Percentiles rank a stretch among this genome's conserved stretches.
phyloP scores from a whole-genome alignment of 2,888 invertebrate genomes.

The Drosophila mimica region DNA sequence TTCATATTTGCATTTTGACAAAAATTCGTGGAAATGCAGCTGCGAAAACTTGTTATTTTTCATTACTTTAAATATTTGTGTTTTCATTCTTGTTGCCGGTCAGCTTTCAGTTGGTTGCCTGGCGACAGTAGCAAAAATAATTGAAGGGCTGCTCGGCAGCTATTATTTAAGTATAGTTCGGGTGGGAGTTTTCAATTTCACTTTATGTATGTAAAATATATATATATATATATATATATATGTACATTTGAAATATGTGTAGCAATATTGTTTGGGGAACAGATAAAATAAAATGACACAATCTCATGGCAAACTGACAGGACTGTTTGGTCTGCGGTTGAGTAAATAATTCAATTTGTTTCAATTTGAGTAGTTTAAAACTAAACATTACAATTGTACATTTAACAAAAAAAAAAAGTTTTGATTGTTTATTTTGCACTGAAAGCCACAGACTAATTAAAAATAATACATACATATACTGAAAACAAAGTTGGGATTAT shows the following conservation, averaged over 20 bases:
- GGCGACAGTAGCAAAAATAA: constrained; percentile 4
- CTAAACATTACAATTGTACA: neutral
- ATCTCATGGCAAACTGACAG: constrained; percentile 31
- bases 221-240: constrained; percentile 13
- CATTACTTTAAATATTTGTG: constrained; percentile 35
- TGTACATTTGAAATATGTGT: constrained; percentile 9
- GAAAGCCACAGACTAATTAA: neutral
- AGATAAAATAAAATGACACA: constrained; percentile 4
- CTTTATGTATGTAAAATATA: neutral
- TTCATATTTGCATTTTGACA: neutral
- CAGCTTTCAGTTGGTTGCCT: constrained; percentile 34
- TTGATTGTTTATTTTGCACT: neutral
- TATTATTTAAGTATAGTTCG: constrained; percentile 9
- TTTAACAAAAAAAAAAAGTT: neutral
- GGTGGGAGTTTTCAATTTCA: constrained; percentile 23
- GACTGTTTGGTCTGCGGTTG: constrained; percentile 36
- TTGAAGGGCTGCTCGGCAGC: neutral
- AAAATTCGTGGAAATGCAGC: neutral
- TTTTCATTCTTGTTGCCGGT: constrained; percentile 15
- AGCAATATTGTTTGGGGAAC: constrained; percentile 8
- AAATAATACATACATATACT: neutral
- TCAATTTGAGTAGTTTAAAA: constrained; percentile 9
- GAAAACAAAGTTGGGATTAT: neutral
- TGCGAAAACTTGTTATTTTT: constrained; percentile 21
- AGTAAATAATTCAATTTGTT: constrained; percentile 37